These are phyloP conservation scores for Morus bassanus DNA, from an alignment of 2,797 vertebrate species.

Conservation along the genomic window DNA sequence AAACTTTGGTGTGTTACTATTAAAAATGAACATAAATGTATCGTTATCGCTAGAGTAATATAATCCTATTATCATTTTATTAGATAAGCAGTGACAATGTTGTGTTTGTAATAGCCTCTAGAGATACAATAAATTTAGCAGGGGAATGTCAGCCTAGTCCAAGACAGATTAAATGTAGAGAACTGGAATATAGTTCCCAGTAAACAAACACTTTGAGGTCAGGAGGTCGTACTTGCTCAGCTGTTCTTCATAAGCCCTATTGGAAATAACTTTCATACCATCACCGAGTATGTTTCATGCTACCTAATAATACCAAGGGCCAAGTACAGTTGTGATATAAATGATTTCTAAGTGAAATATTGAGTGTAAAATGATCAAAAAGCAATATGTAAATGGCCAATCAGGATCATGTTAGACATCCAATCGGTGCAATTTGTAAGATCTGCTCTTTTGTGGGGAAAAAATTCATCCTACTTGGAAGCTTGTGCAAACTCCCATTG, in stretches of 20 bases:
- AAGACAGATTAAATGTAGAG: slow-evolving; percentile 59
- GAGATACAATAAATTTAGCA: slow-evolving; percentile 43
- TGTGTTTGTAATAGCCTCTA: slow-evolving; percentile 33
- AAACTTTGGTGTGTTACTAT: background rate
- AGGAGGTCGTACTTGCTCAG: slow-evolving; percentile 50
- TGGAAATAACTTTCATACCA: slow-evolving; percentile 67
- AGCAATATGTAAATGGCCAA: background rate
- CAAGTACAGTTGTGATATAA: slow-evolving; percentile 1
- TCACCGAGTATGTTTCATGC: slow-evolving; percentile 36
- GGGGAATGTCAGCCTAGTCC: slow-evolving; percentile 45
- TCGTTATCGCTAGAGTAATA: background rate
- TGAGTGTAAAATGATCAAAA: slow-evolving; percentile 25
- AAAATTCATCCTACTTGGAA: background rate
- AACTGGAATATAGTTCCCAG: slow-evolving; percentile 64
- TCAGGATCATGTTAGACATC: background rate
- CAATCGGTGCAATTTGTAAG: background rate
- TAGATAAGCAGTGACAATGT: slow-evolving; percentile 53
- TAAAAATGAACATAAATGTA: slow-evolving; percentile 22
- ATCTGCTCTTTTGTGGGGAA: background rate
- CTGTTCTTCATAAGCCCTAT: slow-evolving; percentile 60
- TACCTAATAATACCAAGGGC: slow-evolving; percentile 31
- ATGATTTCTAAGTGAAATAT: slow-evolving; percentile 7
- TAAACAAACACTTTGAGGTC: slow-evolving; percentile 64
- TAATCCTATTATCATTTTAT: slow-evolving; percentile 47
- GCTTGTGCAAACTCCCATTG: background rate